Evolutionary conservation across 2,797 vertebrate species (phyloP), one percentile per base, ranked within the genome.

Genomic region (Pipistrellus kuhlii): DNA sequence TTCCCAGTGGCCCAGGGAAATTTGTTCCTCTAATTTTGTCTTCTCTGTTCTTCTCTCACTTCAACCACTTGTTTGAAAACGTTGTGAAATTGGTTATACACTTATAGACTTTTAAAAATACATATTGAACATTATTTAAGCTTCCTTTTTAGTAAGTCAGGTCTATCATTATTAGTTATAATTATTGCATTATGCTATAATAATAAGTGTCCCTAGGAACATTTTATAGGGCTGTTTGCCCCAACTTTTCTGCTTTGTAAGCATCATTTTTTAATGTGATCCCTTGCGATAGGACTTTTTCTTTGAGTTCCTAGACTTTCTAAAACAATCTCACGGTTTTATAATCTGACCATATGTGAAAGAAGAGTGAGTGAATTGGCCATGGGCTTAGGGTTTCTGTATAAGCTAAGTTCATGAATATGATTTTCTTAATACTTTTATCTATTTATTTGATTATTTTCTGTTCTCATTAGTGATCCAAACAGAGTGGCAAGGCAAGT

Each of bases 31-130:
- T 85, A 25, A 14, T 25, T 53, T 3, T 76, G 8, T 62, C 41
- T 81, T 95, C 46, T 76, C 30, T 88, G 5, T 53, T 7, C 41
- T 4, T 59, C 35, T 32, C 27, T 85, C 1, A 25, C 35, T 68
- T 71, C 14, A 20, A 55, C 75, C 21, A 81, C 71, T 77, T 68
- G 46, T 94, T 53, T 62, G 38, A 92, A 94, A 90, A 62, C 35
- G n/a, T 89, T 85, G 5, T 41, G 23, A 80, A 87, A 59, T 27
- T 75, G 27, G 69, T 64, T 82, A 66, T 7, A 20, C 38, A 23
- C 27, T 78, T 72, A 48, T 0, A 80, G 55, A 62, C 12, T 77
- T 77, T 62, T 51, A 38, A 51, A 75, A 90, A 64, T 4, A 41
- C 71, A 23, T 69, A 30, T 35, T 59, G 78, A 81, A 57, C 5